Base-by-base conservation (phyloP, 2,113 vertebrate species). In the Lichenostomus cassidix region DNA sequence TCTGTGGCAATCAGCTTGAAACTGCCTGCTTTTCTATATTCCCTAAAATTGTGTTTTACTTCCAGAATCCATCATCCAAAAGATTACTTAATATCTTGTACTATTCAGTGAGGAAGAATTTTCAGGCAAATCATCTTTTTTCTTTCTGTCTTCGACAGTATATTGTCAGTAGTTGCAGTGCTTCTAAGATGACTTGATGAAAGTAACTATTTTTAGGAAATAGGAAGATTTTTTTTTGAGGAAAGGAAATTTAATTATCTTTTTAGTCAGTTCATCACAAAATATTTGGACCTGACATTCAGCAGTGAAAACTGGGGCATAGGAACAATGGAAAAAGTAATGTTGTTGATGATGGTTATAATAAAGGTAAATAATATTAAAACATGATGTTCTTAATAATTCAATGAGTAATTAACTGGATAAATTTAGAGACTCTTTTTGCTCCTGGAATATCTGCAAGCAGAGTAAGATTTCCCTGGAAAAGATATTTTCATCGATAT, bases 171-270 rank as follows among this genome's bases (percentile, higher is more conserved):
- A 71, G 50, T 52, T 5, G 6, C 22, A 50, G 31, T 46, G 10
- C 27, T 93, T 94, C 49, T 83, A 83, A 41, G 15, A 23, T 24
- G 56, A 86, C 14, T 77, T 76, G 49, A 83, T 91, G 44, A 88
- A 94, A 84, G 67, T 52, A 73, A 68, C 24, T 86, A 58, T 87
- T 94, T 96, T 95, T 79, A 95, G 44, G 52, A 50, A 83, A 89
- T 39, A 14, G 31, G 33, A 89, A 85, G 15, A 65, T 56, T 92
- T 68, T 90, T 93, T 94, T 84, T 86, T 55, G 23, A 80, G 50
- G 39, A 83, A 93, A 91, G 64, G 7, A 67, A 79, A 89, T 35
- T 64, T 83, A 80, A 93, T 93, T 89, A 84, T 78, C 27, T 89
- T 58, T 59, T 93, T 91, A 96, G 73, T 89, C 35, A 52, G 22